Conservation (phyloP, 2,113 vertebrate genomes). For the Thunnus thynnus region DNA sequence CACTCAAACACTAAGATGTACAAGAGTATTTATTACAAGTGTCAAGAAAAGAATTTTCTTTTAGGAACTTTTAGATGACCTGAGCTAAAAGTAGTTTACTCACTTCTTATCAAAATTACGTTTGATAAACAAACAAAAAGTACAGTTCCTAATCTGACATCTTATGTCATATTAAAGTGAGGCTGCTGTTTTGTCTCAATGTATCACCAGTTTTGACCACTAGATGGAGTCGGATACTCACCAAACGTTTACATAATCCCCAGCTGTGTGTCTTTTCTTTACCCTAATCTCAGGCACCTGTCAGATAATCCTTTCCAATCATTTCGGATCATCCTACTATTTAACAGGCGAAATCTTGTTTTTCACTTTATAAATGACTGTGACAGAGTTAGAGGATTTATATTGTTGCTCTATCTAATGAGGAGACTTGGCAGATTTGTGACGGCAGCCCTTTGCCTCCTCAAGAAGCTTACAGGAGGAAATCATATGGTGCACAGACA, state of each 20-base stretch:
- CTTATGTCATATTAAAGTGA: background rate
- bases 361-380: background rate
- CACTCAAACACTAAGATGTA: no score
- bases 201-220: slow-evolving; percentile 29
- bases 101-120: no score
- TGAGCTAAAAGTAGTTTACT: no score
- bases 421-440: background rate
- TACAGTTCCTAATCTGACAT: background rate
- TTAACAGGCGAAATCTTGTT: background rate
- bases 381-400: background rate
- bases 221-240: slow-evolving; percentile 86
- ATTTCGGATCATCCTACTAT: background rate
- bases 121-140: no score
- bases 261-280: background rate
- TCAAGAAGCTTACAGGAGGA: slow-evolving; percentile 16
- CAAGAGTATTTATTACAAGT: no score
- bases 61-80: no score
- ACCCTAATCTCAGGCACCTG: background rate
- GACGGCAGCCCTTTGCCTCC: slow-evolving; percentile 9
- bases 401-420: background rate
- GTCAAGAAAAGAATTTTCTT: no score
- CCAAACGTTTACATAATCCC: slow-evolving; percentile 11
- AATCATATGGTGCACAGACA: slow-evolving; percentile 9
- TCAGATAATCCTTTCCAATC: background rate
- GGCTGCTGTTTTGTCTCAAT: no score